Base-by-base conservation (phyloP, 2,113 vertebrate genomes). In the Sorex fumeus region DNA sequence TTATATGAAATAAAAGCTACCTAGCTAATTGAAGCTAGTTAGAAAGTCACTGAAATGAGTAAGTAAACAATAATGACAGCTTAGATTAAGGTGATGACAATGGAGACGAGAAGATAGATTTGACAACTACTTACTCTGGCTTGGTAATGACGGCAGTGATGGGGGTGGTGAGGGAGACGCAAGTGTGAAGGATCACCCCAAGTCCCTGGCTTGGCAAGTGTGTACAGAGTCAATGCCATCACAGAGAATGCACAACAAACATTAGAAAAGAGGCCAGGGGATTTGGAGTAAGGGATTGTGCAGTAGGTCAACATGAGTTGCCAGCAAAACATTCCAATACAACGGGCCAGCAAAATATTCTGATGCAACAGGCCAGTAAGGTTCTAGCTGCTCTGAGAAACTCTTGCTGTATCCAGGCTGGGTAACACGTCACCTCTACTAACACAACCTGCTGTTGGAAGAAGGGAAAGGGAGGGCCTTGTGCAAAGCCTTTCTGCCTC, bases 21-120 rank as follows among this genome's bases (percentile, higher is more conserved):
- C 64, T 69, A 71, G 71, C 32, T 78, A 57, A 64, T 81, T 64
- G 19, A 78, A 64, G 74, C 23, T 70, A 86, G 89, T 92, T 76
- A 40, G 66, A 60, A 88, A 86, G 83, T 47, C 79, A 72, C 0
- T 53, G 12, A 19, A 66, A 82, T 80, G 88, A 75, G 50, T 28
- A 23, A 75, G 28, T 34, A 67, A 93, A 77, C 90, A 69, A 86
- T 76, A 75, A 87, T 67, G 50, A 50, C 62, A 27, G 16, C 45
- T 16, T 40, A 43, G 40, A 82, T 70, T 32, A 92, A 45, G 45
- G 8, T 23, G 8, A 62, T 53, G 11, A 23, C 43, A 89, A n/a
- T 32, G 32, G 21, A 84, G 47, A 80, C n/a, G 40, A 94, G 19
- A 88, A 82, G n/a, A 62, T 10, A 85, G 34, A 71, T 18, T 50